phyloP scores from a whole-genome alignment of 2,888 invertebrate species.

The Oscheius sp. region DNA sequence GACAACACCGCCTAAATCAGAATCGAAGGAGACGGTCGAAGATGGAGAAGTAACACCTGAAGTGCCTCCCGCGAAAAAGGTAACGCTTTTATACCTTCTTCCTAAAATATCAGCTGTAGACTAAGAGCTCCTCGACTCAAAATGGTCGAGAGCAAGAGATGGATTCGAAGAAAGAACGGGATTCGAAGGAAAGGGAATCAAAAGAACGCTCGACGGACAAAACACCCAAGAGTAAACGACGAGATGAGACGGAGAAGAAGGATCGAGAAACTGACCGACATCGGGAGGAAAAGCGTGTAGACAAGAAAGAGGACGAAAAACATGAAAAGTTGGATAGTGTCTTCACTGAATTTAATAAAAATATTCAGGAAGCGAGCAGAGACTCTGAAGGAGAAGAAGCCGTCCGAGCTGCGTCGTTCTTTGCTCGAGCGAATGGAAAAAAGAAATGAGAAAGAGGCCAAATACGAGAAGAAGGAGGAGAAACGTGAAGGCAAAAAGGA shows the following conservation, averaged over 20 bases:
- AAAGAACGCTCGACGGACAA: conserved; percentile 12
- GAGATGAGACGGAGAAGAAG: conserved; percentile 19
- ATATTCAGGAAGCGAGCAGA: neutral
- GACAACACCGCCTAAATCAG: conserved; percentile 3
- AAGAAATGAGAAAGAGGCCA: neutral
- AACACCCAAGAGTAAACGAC: conserved; percentile 1
- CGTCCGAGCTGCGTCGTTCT: neutral
- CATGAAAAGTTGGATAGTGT: neutral
- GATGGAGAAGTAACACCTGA: conserved; percentile 29
- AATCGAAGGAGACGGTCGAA: conserved; percentile 12
- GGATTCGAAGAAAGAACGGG: conserved; percentile 8
- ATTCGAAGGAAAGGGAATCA: conserved; percentile 13
- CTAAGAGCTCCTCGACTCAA: neutral
- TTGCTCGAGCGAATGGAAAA: neutral
- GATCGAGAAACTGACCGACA: neutral
- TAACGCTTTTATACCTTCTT: neutral
- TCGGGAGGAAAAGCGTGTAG: neutral
- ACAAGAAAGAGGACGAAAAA: neutral
- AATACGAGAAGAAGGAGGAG: neutral
- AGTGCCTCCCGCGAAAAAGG: conserved; percentile 14
- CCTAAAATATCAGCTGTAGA: too few relatives aligned
- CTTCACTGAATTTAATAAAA: neutral
- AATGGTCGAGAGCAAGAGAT: conserved; percentile 14
- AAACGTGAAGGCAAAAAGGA: neutral
- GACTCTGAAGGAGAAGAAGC: neutral